Evolutionary conservation across 2,797 vertebrate genomes (phyloP).

Genomic region (Sciurus carolinensis): DNA sequence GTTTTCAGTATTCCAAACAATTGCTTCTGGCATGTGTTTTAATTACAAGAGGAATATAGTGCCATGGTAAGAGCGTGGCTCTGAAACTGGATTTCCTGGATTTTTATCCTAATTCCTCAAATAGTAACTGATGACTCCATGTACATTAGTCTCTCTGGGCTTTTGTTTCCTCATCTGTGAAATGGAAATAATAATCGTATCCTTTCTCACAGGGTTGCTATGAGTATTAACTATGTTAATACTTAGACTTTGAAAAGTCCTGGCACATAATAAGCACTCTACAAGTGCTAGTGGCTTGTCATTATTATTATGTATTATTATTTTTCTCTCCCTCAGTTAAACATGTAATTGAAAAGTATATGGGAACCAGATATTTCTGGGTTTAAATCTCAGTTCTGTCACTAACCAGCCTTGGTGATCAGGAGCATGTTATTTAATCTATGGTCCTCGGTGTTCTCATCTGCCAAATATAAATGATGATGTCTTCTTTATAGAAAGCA

Average conservation of each 20-base stretch:
- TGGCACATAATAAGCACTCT: background rate
- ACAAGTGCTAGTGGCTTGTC: background rate
- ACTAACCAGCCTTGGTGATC: background rate
- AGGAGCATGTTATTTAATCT: background rate
- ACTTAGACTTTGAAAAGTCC: conserved; percentile 33
- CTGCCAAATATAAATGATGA: conserved; percentile 16
- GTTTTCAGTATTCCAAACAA: background rate
- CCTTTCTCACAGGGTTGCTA: background rate
- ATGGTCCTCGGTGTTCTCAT: conserved; percentile 28
- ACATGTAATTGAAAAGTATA: background rate
- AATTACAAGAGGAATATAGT: background rate
- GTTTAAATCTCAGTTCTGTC: conserved; percentile 11
- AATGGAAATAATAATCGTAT: background rate
- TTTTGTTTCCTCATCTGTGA: conserved; percentile 46
- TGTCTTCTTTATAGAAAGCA: background rate
- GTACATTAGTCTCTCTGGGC: background rate
- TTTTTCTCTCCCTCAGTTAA: conserved; percentile 45
- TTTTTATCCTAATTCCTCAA: background rate
- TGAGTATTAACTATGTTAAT: conserved; percentile 4
- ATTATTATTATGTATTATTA: background rate
- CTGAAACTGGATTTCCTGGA: background rate
- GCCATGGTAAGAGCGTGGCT: background rate
- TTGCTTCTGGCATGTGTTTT: background rate
- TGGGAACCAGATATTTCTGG: background rate
- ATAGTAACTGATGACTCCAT: background rate